phyloP scores from a whole-genome alignment of 2,888 invertebrate species.

The Acanthopleura granulata region DNA sequence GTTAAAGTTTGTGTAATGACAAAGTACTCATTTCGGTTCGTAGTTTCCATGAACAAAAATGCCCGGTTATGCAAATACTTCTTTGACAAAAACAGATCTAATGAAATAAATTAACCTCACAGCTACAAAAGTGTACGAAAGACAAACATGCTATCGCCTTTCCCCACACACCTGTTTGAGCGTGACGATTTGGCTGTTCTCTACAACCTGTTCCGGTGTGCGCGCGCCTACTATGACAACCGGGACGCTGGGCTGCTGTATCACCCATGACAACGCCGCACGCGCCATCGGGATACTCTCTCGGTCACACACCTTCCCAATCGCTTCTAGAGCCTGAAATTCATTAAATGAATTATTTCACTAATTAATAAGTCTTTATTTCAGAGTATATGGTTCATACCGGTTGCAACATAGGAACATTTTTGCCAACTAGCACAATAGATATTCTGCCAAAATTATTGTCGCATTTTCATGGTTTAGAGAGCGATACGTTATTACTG shows the following conservation, averaged over 20 bases:
- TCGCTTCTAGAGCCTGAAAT: conserved; percentile 49
- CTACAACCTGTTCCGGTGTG: conserved; percentile 57
- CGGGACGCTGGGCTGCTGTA: conserved; percentile 52
- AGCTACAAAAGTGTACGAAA: neutral
- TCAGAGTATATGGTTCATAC: too few relatives aligned
- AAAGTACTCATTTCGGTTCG: too few relatives aligned
- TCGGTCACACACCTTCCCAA: conserved; percentile 52
- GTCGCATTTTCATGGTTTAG: too few relatives aligned
- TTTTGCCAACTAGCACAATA: too few relatives aligned
- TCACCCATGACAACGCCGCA: conserved; percentile 60
- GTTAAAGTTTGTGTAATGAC: too few relatives aligned
- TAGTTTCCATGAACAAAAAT: too few relatives aligned
- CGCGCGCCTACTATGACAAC: conserved; percentile 60
- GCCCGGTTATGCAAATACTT: too few relatives aligned
- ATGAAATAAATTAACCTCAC: neutral
- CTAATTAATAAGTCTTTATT: neutral
- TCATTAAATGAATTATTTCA: neutral
- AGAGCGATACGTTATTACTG: too few relatives aligned
- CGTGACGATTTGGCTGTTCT: conserved; percentile 54
- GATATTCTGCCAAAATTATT: too few relatives aligned
- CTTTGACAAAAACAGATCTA: neutral
- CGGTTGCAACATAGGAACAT: too few relatives aligned
- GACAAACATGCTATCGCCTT: too few relatives aligned
- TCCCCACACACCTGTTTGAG: conserved; percentile 45
- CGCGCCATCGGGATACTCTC: conserved; percentile 53